A percentile compares a stretch with the other conserved stretches of the same genome.
Evolutionary conservation across 2,888 invertebrate genomes (phyloP).

Genomic region (Girardia tigrina): DNA sequence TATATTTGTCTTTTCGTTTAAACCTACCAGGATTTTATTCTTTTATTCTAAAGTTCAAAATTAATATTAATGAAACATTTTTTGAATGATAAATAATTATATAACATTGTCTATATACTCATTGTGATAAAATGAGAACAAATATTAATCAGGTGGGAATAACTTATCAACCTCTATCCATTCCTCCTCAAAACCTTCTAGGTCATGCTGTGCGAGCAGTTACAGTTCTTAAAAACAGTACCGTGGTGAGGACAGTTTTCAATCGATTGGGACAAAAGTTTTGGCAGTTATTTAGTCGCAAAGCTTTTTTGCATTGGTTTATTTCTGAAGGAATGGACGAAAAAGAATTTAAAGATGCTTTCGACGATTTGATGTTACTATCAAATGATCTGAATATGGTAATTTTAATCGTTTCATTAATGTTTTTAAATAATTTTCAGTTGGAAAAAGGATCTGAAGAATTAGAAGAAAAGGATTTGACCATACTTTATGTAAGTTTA

Average conservation of each 20-base stretch:
- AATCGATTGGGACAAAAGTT: background rate
- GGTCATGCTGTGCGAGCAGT: background rate
- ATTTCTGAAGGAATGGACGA: background rate
- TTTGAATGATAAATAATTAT: no score
- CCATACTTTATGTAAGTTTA: background rate
- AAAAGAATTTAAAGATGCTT: constrained; percentile 19
- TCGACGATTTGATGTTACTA: background rate
- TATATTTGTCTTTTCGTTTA: no score
- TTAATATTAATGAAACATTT: no score
- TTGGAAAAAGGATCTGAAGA: constrained; percentile 16
- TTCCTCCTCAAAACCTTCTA: background rate
- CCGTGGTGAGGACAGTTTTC: background rate
- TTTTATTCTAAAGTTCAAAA: no score
- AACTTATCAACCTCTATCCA: background rate
- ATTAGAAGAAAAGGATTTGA: background rate
- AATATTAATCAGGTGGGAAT: background rate
- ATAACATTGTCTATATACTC: no score
- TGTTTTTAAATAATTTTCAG: background rate
- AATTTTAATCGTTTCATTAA: background rate
- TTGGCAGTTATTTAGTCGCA: background rate
- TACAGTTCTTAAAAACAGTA: background rate
- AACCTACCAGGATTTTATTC: no score
- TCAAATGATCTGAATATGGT: background rate
- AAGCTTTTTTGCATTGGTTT: constrained; percentile 20
- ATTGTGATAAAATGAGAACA: no score